Conservation (phyloP, 2,797 vertebrate genomes). For the Enteromius thamalakanensis region DNA sequence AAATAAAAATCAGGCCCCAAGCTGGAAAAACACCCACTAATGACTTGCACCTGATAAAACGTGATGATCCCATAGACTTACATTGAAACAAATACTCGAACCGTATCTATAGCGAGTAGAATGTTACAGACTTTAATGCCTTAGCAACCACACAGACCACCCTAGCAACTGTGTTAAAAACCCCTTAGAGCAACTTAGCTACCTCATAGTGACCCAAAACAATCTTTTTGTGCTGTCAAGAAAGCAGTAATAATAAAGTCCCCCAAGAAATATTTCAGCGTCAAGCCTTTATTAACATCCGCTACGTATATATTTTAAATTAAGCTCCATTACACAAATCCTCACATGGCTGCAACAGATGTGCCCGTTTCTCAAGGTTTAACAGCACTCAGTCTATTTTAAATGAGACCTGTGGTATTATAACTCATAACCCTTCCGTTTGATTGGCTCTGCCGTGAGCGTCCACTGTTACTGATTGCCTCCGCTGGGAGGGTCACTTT, state of each 20-base stretch:
- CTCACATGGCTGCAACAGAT: neutral
- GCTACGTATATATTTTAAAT: neutral
- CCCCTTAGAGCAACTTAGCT: neutral
- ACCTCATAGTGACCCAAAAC: slow-evolving; percentile 7
- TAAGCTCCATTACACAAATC: neutral
- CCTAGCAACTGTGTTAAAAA: slow-evolving; percentile 4
- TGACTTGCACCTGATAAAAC: neutral
- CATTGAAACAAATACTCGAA: neutral
- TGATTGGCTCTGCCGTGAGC: slow-evolving; percentile 21
- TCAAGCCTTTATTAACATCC: slow-evolving; percentile 10
- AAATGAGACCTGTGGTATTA: slow-evolving; percentile 20
- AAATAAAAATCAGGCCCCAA: neutral
- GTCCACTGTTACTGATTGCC: slow-evolving; percentile 20
- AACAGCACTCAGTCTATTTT: slow-evolving; percentile 7
- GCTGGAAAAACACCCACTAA: neutral
- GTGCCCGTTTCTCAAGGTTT: slow-evolving; percentile 12
- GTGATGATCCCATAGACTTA: neutral
- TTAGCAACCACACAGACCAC: neutral
- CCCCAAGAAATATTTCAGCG: slow-evolving; percentile 2
- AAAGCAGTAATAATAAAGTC: neutral
- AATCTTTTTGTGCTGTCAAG: neutral
- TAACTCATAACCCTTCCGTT: slow-evolving; percentile 8
- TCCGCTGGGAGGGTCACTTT: slow-evolving; percentile 23
- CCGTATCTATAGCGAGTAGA: neutral
- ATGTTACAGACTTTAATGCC: neutral